Evolutionary conservation across 2,113 vertebrate species (phyloP).

Genomic region (Gopherus evgoodei): DNA sequence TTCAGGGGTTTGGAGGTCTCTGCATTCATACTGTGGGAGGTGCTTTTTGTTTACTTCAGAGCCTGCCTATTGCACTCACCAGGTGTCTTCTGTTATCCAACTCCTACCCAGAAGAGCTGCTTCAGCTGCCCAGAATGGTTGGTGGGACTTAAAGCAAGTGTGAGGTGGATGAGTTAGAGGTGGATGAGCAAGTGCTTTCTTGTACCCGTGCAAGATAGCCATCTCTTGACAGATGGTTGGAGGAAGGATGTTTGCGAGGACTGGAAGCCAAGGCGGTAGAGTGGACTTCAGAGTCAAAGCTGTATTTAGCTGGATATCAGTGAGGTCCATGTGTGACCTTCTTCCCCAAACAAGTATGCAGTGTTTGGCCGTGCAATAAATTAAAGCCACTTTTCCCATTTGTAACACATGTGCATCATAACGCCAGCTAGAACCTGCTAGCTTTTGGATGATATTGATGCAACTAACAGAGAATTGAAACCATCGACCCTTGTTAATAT

Average conservation of each 20-base stretch:
- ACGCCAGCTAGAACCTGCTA: background rate
- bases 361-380: background rate
- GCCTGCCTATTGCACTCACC: background rate
- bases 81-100: background rate
- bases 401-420: background rate
- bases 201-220: background rate
- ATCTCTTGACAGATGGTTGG: background rate
- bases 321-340: background rate
- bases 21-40: background rate
- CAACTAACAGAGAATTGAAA: background rate
- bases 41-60: background rate
- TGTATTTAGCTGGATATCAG: background rate
- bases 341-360: background rate
- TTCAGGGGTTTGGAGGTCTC: background rate
- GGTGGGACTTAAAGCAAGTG: background rate
- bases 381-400: background rate
- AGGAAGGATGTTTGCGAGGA: background rate
- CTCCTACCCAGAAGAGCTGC: background rate
- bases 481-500: background rate
- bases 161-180: background rate
- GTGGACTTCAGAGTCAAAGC: background rate
- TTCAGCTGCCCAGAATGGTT: background rate
- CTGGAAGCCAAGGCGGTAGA: background rate
- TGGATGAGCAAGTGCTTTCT: background rate
- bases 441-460: background rate